Percentiles rank a stretch among this genome's conserved stretches.
These are phyloP conservation scores for Axea sp. DNA, from an alignment of 2,888 invertebrate genomes.

Conservation along the genomic window DNA sequence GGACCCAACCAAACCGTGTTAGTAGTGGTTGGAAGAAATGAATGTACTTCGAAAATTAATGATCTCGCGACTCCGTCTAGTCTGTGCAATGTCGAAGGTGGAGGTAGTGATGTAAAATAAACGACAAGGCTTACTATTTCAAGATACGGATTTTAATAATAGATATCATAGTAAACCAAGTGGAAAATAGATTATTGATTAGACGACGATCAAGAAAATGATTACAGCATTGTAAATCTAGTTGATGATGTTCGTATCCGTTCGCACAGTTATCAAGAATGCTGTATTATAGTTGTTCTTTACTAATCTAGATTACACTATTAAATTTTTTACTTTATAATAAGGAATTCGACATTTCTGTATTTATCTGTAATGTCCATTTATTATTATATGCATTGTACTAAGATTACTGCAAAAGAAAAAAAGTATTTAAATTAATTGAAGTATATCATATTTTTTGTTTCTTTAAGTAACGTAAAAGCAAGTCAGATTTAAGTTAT, in stretches of 20 bases:
- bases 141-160: constrained; percentile 52
- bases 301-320: too few relatives aligned
- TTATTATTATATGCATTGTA: too few relatives aligned
- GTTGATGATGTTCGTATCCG: not conserved
- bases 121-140: constrained; percentile 54
- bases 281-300: too few relatives aligned
- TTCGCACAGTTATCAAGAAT: too few relatives aligned
- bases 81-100: constrained; percentile 34
- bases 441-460: too few relatives aligned
- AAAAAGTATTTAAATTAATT: too few relatives aligned
- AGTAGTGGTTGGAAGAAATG: constrained; percentile 72
- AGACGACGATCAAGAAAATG: constrained; percentile 38
- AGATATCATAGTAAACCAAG: constrained; percentile 40
- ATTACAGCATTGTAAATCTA: constrained; percentile 5
- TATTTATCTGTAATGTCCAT: too few relatives aligned
- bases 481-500: too few relatives aligned
- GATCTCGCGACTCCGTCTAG: constrained; percentile 67
- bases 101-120: constrained; percentile 41
- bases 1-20: constrained; percentile 57
- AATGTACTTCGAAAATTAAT: constrained; percentile 77
- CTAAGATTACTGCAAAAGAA: too few relatives aligned
- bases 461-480: too few relatives aligned
- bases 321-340: too few relatives aligned
- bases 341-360: too few relatives aligned
- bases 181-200: constrained; percentile 48